Base-by-base conservation (phyloP, 1,140 invertebrate species). In the Drosophila leontia region DNA sequence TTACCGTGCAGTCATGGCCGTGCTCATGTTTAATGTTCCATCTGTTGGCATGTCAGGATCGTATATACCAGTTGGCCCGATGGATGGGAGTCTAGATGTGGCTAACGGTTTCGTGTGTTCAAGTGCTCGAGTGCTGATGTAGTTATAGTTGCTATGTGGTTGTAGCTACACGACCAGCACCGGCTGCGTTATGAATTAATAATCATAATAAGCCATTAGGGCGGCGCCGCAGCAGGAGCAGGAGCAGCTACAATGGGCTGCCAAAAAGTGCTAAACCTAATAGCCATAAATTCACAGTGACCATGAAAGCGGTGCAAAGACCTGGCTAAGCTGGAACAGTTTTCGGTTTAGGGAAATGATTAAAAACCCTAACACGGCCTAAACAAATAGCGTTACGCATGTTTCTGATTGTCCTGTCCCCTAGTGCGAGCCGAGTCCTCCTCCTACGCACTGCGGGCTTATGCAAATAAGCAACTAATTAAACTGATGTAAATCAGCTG, bases 391-490 rank as follows among this genome's bases (percentile, higher is more conserved):
- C 64, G 81, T 78, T 64, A 87, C 80, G 83, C 80, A 88, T 83
- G 84, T 80, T 82, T 79, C 37, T 60, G 82, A 85, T 75, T 82
- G 69, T 76, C 65, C 69, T 35, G 44, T 9, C 6, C 35, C 35
- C 65, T 50, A 58, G 29, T 59, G 57, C 48, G 26, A 51, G 9
- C 8, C 42, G 37, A 41, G 17, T 35, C 41, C 64, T 13, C 15
- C 17, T 42, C 37, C 75, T 6, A 13, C 17, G 32, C 60, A 37
- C 34, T 44, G 48, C 17, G 51, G 63, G 84, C 68, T 74, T 76
- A 80, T 83, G 83, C 77, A 87, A 87, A 87, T 88, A 87, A 71
- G 41, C 72, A 75, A 84, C 83, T 88, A 87, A 87, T 87, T 88
- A 88, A 80, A 70, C 61, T 77, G 83, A 88, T 87, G 80, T 67